These are phyloP conservation scores for Nowickia ferox DNA, from an alignment of 2,888 invertebrate species.

Conservation along the genomic window DNA sequence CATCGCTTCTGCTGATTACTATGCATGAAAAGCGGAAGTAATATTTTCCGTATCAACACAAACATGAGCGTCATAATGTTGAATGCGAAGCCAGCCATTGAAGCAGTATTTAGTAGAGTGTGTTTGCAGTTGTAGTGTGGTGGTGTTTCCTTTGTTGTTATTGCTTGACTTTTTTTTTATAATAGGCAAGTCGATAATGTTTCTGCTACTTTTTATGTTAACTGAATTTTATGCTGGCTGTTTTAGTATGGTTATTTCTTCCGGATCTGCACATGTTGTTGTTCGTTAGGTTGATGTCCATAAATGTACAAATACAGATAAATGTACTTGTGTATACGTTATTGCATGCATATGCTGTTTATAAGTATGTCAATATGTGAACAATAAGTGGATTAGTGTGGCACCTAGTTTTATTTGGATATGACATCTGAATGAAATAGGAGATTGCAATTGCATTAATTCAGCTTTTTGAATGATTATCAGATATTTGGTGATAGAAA, in stretches of 20 bases:
- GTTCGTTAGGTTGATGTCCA: conserved; percentile 59
- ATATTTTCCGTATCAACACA: conserved; percentile 69
- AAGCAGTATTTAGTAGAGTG: conserved; percentile 23
- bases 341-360: conserved; percentile 12
- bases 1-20: not conserved
- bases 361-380: not conserved
- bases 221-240: conserved; percentile 39
- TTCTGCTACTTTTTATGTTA: conserved; percentile 41
- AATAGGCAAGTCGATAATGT: conserved; percentile 49
- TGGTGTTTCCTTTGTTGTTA: conserved; percentile 40
- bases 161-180: conserved; percentile 12
- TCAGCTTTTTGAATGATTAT: too few species aligned
- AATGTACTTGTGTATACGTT: conserved; percentile 28
- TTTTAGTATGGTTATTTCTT: conserved; percentile 59
- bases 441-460: too few species aligned
- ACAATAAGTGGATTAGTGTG: conserved; percentile 10
- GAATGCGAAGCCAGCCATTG: conserved; percentile 55
- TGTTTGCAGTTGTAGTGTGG: conserved; percentile 32
- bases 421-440: not conserved
- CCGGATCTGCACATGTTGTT: conserved; percentile 67
- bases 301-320: conserved; percentile 41
- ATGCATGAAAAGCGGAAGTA: conserved; percentile 63
- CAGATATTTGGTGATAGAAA: too few species aligned
- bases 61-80: conserved; percentile 64
- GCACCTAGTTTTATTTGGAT: not conserved